These are phyloP conservation scores for Galeopterus variegatus DNA, from an alignment of 2,113 vertebrate species.

Conservation along the genomic window DNA sequence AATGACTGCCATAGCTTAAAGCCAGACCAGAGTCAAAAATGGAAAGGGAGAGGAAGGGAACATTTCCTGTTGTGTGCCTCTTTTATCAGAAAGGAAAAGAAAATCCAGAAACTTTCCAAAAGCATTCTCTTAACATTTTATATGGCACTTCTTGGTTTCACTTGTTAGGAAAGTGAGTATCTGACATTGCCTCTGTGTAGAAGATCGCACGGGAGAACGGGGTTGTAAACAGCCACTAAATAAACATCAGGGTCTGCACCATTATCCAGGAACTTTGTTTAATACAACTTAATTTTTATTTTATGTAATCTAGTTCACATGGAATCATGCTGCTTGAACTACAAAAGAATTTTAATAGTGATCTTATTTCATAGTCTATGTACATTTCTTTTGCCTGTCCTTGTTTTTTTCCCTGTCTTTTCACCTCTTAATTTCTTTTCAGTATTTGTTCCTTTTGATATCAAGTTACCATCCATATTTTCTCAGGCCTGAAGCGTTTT, in stretches of 20 bases:
- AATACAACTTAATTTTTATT: neutral
- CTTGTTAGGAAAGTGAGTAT: neutral
- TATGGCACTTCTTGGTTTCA: neutral
- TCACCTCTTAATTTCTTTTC: neutral
- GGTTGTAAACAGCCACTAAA: neutral
- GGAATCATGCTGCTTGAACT: neutral
- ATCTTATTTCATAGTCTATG: neutral
- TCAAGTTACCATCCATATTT: neutral
- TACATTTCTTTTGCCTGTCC: neutral
- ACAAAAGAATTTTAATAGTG: neutral
- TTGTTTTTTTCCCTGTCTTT: neutral
- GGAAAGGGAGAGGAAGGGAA: neutral
- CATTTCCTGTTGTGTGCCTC: neutral
- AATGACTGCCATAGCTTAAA: neutral
- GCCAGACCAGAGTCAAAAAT: neutral
- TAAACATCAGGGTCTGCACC: neutral
- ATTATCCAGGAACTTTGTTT: neutral
- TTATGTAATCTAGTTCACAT: neutral
- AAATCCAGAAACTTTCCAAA: neutral
- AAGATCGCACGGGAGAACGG: neutral
- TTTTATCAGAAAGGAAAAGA: neutral
- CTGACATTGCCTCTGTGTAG: neutral
- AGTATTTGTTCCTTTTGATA: neutral
- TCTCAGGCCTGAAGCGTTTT: neutral
- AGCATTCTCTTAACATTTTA: neutral